These are phyloP conservation scores for Alca torda DNA, from an alignment of 2,797 vertebrate species.

Conservation along the genomic window DNA sequence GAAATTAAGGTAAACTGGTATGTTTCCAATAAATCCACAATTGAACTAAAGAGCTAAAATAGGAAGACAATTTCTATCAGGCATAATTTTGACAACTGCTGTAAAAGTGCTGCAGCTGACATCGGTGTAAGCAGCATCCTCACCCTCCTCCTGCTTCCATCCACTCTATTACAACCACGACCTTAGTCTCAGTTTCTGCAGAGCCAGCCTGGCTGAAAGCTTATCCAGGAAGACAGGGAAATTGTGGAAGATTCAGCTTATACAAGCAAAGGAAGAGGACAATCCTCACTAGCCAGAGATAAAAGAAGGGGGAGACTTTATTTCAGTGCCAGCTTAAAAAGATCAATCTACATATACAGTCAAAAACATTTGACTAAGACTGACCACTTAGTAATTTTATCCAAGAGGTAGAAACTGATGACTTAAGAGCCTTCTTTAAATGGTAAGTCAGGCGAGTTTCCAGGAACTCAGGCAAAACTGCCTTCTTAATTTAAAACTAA, in stretches of 20 bases:
- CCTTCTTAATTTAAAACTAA: not conserved
- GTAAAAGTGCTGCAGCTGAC: not conserved
- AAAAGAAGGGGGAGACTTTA: not conserved
- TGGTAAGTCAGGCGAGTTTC: not conserved
- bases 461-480: not conserved
- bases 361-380: not conserved
- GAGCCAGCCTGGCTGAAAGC: not conserved
- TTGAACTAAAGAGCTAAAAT: not conserved
- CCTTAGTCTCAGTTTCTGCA: not conserved
- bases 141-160: not conserved
- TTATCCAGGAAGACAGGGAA: not conserved
- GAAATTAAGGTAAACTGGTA: not conserved
- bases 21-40: not conserved
- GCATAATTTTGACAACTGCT: fast-evolving
- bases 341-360: not conserved
- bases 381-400: not conserved
- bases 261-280: not conserved
- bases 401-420: not conserved
- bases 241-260: not conserved
- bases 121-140: not conserved
- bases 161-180: not conserved
- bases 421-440: not conserved
- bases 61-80: not conserved
- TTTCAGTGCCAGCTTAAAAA: not conserved
- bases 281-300: not conserved